A percentile compares a stretch with the other conserved stretches of the same genome.
These are phyloP conservation scores for Neuroscelio doddi DNA, from an alignment of 2,888 invertebrate genomes.

Conservation along the genomic window DNA sequence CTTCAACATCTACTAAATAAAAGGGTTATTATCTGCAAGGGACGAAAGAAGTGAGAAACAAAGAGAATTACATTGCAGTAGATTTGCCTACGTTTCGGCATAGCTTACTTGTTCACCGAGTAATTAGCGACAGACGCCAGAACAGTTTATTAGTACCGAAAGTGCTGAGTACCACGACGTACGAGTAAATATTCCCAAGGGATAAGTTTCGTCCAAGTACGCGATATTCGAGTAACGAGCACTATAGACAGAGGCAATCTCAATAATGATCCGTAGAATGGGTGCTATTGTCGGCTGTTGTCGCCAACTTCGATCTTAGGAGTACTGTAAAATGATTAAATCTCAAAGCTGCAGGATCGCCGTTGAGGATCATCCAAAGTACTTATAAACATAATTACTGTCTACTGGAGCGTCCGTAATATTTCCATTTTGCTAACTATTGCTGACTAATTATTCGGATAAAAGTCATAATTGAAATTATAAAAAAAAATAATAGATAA, in stretches of 20 bases:
- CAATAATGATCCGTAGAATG: slow-evolving; percentile 1
- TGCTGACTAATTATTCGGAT: too few species aligned
- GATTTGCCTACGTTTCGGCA: slow-evolving; percentile 40
- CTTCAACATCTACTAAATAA: too few species aligned
- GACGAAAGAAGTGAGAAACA: slow-evolving; percentile 8
- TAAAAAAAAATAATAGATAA: too few species aligned
- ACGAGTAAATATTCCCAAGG: slow-evolving; percentile 60
- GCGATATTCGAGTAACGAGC: slow-evolving; percentile 27
- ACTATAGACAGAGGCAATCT: slow-evolving; percentile 1
- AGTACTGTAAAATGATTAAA: not conserved
- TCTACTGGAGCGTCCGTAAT: too few species aligned
- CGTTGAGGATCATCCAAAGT: not conserved
- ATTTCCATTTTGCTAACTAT: too few species aligned
- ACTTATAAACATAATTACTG: not conserved
- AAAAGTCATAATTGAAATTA: too few species aligned
- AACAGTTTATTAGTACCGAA: slow-evolving; percentile 64
- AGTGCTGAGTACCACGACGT: slow-evolving; percentile 50
- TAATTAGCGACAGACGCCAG: slow-evolving; percentile 61
- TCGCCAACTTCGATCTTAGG: not conserved
- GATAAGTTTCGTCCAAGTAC: slow-evolving; percentile 50
- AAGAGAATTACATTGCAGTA: not conserved
- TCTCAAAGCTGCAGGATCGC: not conserved
- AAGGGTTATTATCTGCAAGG: slow-evolving; percentile 5
- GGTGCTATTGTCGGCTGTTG: not conserved
- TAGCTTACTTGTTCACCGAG: slow-evolving; percentile 52